Base-by-base conservation (phyloP, 2,797 vertebrate species). In the Nannoperca obscura region DNA sequence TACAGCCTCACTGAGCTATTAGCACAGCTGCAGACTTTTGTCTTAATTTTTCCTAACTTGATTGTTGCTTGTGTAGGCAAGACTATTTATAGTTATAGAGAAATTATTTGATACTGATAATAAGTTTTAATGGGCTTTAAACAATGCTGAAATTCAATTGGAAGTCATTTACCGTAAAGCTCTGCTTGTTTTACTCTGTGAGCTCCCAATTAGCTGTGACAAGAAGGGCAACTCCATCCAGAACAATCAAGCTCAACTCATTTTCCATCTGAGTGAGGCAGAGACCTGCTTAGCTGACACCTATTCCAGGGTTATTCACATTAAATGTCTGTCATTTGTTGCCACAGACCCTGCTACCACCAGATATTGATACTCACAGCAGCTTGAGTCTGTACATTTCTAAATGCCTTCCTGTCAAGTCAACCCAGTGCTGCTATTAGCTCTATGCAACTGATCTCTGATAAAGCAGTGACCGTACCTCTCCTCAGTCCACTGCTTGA, bases 401-500 rank as follows among this genome's bases (percentile, higher is more conserved):
- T 24, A 38, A 67, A 60, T 30, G 36, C 53, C 58, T 64, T 32
- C 57, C 17, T 38, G 42, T 36, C 22, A 19, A 50, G 57, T 38
- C 70, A 36, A 17, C 24, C 47, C 34, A 24, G 55, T 1, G 24
- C 24, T 53, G 6, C 13, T 50, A 7, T 20, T 32, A 24, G 5
- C 47, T 79, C 12, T 42, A 7, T 65, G 17, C 27, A 44, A 30
- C 52, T 58, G 67, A 69, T 63, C 60, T 76, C 13, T 12, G 47
- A 70, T 44, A 24, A 69, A 65, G 1, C 61, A 34, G 49, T 2
- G 13, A 5, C 12, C 4, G 2, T 15, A 20, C 6, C 14, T 34
- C 32, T 79, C 2, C 64, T 86, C 44, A 40, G 53, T 64, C 32
- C 61, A 62, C n/a, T 5, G 66, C 42, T 86, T 80, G 57, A 83